Percentiles rank a stretch among this genome's conserved stretches.
phyloP scores from a whole-genome alignment of 2,888 invertebrate genomes.

The Drosophila neoperkinsi region DNA sequence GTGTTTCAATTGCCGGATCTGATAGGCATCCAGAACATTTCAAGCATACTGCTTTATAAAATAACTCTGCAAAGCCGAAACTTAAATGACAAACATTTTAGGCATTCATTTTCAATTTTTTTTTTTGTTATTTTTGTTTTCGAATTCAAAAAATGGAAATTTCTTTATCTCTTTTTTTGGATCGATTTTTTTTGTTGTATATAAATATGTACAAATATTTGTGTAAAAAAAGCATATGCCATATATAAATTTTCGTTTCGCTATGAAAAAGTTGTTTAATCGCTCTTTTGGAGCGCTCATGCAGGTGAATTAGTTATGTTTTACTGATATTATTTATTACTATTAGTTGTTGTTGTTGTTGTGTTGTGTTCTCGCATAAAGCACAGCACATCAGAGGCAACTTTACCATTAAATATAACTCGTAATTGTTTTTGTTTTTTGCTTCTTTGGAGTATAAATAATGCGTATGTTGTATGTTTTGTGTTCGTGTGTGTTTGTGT shows the following conservation, averaged over 20 bases:
- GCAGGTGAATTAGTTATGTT: conserved; percentile 41
- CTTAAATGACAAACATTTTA: conserved; percentile 52
- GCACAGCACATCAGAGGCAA: conserved; percentile 73
- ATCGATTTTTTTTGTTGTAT: conserved; percentile 33
- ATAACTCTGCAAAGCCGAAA: conserved; percentile 48
- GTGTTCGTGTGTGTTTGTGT: conserved; percentile 36
- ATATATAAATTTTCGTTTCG: conserved; percentile 53
- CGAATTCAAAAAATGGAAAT: conserved; percentile 45
- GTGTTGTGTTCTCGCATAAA: conserved; percentile 53
- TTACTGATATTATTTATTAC: conserved; percentile 38
- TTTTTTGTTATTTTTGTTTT: conserved; percentile 18
- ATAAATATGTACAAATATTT: conserved; percentile 76
- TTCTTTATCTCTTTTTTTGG: conserved; percentile 21
- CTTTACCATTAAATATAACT: conserved; percentile 70
- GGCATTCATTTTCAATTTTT: conserved; percentile 28
- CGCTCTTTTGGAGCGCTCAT: conserved; percentile 47
- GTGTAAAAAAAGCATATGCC: conserved; percentile 67
- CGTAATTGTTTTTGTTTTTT: conserved; percentile 59
- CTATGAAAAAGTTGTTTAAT: conserved; percentile 31
- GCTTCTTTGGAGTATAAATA: conserved; percentile 81
- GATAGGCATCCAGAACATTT: conserved; percentile 16
- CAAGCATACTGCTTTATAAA: conserved; percentile 26
- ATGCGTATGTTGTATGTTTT: conserved; percentile 61
- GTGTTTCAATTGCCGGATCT: conserved; percentile 33
- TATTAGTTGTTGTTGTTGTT: conserved; percentile 53